Evolutionary conservation across 2,113 vertebrate species (phyloP), one percentile per base, ranked within the genome.

Genomic region (Peucedramus taeniatus): DNA sequence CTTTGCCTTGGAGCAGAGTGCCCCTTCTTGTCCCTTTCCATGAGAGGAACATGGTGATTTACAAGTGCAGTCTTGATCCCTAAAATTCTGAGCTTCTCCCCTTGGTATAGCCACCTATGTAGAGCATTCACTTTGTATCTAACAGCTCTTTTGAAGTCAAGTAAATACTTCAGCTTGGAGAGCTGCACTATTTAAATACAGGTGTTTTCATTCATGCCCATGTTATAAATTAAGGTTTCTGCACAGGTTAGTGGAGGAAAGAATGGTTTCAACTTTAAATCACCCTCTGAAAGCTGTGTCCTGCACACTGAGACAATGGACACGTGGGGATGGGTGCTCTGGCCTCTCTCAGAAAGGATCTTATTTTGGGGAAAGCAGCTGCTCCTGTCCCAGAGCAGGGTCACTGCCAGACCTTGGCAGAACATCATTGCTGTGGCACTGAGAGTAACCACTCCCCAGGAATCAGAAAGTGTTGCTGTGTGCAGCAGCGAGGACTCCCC

Each of bases 191-290:
- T 28, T 35, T 26, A 10, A 56, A 31, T 70, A 20, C 1, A 49
- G n/a, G 17, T 2, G 10, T 77, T 60, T 70, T 17, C 15, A 20
- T 39, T 0, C 1, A 8, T 72, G 31, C 14, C 20, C 4, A 0
- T 9, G 12, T 59, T 68, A 23, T 7, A 22, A 51, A 53, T 30
- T 2, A 19, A 23, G 44, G 21, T 79, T 83, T 90, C 27, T 76
- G 61, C 12, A 6, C 0, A 5, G 24, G 27, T 30, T 4, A 33
- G 26, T 6, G 49, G 28, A 39, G 20, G 28, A 63, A 37, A 35
- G 54, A 84, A 57, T 1, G 7, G 42, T 27, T 33, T 28, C 13
- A 45, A 4, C 26, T 75, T 70, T 15, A 44, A 59, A 54, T 72
- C 24, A 5, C 20, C 20, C 51, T 57, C 31, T 49, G 18, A 28